Conservation (phyloP, 2,797 vertebrate genomes). For the Antennarius maculatus region DNA sequence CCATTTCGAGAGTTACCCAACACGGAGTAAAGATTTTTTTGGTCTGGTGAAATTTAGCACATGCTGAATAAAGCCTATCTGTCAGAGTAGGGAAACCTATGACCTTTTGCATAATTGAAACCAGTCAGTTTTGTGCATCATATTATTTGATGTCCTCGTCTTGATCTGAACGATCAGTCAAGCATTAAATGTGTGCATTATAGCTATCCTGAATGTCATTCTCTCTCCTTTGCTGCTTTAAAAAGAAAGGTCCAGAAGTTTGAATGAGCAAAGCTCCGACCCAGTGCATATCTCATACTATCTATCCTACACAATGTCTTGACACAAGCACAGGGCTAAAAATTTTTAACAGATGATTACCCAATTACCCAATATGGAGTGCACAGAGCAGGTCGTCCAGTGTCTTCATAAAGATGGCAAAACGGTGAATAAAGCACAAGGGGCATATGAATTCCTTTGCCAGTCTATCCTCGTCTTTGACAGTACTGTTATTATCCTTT, state of each 20-base stretch:
- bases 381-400: neutral
- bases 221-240: constrained; percentile 37
- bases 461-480: constrained; percentile 9
- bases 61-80: constrained; percentile 39
- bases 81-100: constrained; percentile 41
- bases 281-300: constrained; percentile 30
- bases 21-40: neutral
- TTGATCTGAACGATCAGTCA: constrained; percentile 42
- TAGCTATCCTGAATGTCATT: constrained; percentile 49
- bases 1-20: too few species aligned
- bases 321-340: constrained; percentile 5
- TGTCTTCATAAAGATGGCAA: constrained; percentile 12
- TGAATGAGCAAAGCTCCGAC: constrained; percentile 25
- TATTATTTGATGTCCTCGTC: constrained; percentile 50
- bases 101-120: constrained; percentile 60
- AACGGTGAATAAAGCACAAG: neutral
- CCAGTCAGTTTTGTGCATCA: constrained; percentile 32
- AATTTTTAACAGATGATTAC: too few species aligned
- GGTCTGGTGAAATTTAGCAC: constrained; percentile 19
- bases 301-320: constrained; percentile 10
- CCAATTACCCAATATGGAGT: too few species aligned
- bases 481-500: constrained; percentile 1
- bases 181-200: constrained; percentile 54
- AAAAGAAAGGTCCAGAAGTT: constrained; percentile 32
- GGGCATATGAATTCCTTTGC: constrained; percentile 13